Evolutionary conservation across 2,113 vertebrate genomes (phyloP).

Genomic region (Sinosuthora webbiana): DNA sequence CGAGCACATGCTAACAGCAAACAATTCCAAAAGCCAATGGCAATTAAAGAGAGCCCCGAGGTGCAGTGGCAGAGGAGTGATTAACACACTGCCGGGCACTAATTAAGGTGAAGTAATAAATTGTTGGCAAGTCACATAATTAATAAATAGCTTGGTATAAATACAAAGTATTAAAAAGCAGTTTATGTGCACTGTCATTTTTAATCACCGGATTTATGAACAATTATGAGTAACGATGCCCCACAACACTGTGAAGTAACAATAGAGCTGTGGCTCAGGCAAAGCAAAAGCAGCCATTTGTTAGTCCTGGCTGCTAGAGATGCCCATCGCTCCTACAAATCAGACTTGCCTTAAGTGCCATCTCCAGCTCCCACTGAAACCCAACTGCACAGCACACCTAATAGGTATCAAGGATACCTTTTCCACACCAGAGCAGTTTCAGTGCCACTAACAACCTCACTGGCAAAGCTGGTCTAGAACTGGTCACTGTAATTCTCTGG

Average conservation of each 20-base stretch:
- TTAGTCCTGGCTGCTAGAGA: not conserved
- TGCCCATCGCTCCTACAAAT: not conserved
- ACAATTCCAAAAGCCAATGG: not conserved
- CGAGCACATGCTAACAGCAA: not conserved
- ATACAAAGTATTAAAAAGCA: conserved; percentile 9
- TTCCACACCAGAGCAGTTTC: not conserved
- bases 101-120: conserved; percentile 35
- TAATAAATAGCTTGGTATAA: conserved; percentile 20
- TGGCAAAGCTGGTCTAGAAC: not conserved
- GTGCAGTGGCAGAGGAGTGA: not conserved
- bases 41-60: not conserved
- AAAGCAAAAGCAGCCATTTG: not conserved
- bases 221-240: conserved; percentile 2
- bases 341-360: not conserved
- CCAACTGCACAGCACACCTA: not conserved
- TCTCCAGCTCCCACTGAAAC: not conserved
- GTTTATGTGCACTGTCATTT: conserved; percentile 30
- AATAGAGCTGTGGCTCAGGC: not conserved
- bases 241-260: not conserved
- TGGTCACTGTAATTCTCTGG: not conserved
- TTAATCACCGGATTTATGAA: conserved; percentile 25
- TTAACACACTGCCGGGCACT: not conserved
- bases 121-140: conserved; percentile 20
- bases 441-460: not conserved
- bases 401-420: not conserved